Percentiles rank a stretch among this genome's conserved stretches.
Evolutionary conservation across 2,888 invertebrate genomes (phyloP).

Genomic region (Phengaris alcon): DNA sequence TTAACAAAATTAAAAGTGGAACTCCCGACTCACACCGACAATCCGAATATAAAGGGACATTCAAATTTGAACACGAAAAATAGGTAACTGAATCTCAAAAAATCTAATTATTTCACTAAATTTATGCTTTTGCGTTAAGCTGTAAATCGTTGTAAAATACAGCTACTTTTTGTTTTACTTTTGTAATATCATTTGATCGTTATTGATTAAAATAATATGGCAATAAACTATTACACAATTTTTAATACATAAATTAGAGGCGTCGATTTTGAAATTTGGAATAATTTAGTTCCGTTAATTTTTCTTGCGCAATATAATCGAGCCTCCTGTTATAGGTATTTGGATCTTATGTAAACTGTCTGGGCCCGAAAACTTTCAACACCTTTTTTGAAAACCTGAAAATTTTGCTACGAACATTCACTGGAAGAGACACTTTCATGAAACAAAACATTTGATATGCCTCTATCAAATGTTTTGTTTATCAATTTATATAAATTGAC

Average conservation of each 20-base stretch:
- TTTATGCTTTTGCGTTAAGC: too few species aligned
- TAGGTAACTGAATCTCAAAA: too few species aligned
- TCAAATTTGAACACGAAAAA: too few species aligned
- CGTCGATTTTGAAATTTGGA: conserved; percentile 32
- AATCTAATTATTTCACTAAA: too few species aligned
- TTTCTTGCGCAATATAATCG: conserved; percentile 36
- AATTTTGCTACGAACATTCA: too few species aligned
- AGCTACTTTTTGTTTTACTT: not conserved
- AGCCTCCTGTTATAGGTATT: conserved; percentile 31
- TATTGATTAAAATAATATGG: conserved; percentile 20
- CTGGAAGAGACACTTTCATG: too few species aligned
- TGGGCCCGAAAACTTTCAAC: conserved; percentile 6
- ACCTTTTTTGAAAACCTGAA: not conserved
- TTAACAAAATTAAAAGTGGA: too few species aligned
- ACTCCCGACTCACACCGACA: too few species aligned
- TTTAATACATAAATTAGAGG: conserved; percentile 23
- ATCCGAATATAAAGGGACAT: too few species aligned
- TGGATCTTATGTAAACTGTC: conserved; percentile 19
- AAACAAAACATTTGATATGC: too few species aligned
- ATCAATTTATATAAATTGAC: too few species aligned
- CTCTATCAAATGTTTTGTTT: too few species aligned
- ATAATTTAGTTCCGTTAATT: conserved; percentile 30
- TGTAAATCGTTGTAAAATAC: not conserved
- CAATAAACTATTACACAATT: conserved; percentile 30
- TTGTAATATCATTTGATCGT: not conserved